These are phyloP conservation scores for Bradypus variegatus DNA, from an alignment of 2,797 vertebrate species.

Conservation along the genomic window DNA sequence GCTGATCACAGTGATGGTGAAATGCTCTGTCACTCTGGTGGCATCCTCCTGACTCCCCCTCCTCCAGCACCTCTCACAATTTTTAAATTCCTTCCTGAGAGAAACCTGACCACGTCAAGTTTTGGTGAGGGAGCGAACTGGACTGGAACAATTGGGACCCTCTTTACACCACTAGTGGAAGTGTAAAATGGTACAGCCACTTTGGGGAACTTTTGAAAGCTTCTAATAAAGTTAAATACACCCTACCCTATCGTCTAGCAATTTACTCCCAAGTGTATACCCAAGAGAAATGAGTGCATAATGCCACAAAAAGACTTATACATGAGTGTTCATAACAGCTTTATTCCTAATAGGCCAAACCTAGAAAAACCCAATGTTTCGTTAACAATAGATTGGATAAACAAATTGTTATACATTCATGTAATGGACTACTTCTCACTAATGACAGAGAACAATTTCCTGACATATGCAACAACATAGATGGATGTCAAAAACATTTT, in stretches of 20 bases:
- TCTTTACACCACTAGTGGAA: neutral
- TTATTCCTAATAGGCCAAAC: neutral
- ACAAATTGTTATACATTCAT: neutral
- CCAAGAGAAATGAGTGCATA: neutral
- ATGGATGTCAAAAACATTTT: neutral
- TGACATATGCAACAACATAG: neutral
- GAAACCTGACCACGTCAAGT: neutral
- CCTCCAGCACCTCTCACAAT: neutral
- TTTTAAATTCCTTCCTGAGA: neutral
- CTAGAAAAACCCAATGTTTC: neutral
- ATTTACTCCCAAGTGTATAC: neutral
- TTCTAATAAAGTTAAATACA: neutral
- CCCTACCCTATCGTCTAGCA: neutral
- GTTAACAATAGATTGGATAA: neutral
- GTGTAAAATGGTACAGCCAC: neutral
- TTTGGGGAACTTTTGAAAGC: neutral
- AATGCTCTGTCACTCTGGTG: neutral
- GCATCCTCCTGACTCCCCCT: neutral
- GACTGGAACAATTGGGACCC: neutral
- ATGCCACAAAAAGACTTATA: neutral
- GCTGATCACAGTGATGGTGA: neutral
- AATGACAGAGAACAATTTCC: neutral
- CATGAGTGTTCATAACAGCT: neutral
- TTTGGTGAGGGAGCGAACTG: neutral
- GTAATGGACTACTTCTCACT: neutral